A percentile compares a stretch with the other conserved stretches of the same genome.
Conservation (phyloP, 2,113 vertebrate genomes). For the Odontophorus gujanensis region DNA sequence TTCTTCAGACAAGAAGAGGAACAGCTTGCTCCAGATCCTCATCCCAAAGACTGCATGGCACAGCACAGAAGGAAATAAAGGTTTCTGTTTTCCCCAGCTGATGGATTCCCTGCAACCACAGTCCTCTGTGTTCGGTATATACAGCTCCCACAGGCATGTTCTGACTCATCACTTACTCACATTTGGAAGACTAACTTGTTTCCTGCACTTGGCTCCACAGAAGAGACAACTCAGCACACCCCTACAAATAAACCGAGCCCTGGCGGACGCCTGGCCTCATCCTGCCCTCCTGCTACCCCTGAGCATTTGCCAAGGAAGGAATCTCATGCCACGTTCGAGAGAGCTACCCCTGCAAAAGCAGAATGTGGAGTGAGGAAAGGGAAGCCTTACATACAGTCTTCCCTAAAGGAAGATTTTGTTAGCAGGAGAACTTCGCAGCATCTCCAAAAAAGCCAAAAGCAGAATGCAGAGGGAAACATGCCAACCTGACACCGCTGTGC, state of each 20-base stretch:
- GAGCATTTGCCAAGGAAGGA: not conserved
- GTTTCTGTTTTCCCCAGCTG: not conserved
- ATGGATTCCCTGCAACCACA: not conserved
- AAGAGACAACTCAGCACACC: not conserved
- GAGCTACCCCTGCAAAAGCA: not conserved
- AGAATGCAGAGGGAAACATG: not conserved
- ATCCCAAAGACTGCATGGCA: not conserved
- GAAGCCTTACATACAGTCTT: not conserved
- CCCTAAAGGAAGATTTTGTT: not conserved
- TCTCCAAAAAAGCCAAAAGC: not conserved
- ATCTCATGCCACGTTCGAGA: not conserved
- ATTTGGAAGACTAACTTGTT: not conserved
- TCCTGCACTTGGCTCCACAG: not conserved
- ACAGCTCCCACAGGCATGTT: not conserved
- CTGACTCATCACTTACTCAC: not conserved
- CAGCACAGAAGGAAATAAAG: not conserved
- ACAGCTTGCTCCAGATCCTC: not conserved
- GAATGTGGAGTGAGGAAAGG: accelerated
- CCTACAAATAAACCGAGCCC: not conserved
- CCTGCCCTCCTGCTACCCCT: not conserved
- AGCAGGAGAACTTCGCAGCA: not conserved
- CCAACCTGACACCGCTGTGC: not conserved
- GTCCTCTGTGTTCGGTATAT: accelerated
- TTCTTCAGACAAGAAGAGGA: not conserved
- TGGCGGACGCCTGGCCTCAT: not conserved